Conservation (phyloP, 2,797 vertebrate species). For the Coreius guichenoti region DNA sequence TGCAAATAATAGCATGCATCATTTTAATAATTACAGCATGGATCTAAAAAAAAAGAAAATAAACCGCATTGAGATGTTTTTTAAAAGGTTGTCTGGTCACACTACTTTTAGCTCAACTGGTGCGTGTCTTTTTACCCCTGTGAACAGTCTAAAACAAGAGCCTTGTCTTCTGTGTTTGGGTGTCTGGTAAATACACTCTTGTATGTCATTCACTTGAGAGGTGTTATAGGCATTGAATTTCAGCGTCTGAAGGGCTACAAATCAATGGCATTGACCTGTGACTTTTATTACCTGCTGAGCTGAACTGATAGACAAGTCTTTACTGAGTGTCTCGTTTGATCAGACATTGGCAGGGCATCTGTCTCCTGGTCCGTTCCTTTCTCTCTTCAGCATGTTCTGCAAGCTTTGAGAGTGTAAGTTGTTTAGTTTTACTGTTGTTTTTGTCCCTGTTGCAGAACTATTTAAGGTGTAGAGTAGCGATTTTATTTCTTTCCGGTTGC, state of each 20-base stretch:
- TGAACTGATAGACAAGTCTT: slow-evolving; percentile 61
- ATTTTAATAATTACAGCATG: background rate
- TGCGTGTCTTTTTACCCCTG: slow-evolving; percentile 23
- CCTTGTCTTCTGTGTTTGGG: slow-evolving; percentile 44
- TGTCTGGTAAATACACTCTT: slow-evolving; percentile 52
- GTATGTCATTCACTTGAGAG: slow-evolving; percentile 48
- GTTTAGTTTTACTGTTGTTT: slow-evolving; percentile 23
- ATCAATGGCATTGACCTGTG: slow-evolving; percentile 72
- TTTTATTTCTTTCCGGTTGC: slow-evolving; percentile 17
- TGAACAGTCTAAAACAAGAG: slow-evolving; percentile 48
- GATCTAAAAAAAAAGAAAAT: background rate
- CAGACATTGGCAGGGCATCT: slow-evolving; percentile 42
- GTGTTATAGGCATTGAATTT: slow-evolving; percentile 67
- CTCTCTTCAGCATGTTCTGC: background rate
- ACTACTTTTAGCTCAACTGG: slow-evolving; percentile 30
- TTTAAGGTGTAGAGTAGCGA: slow-evolving; percentile 15
- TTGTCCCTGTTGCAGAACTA: background rate
- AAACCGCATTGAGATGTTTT: background rate
- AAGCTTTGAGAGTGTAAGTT: slow-evolving; percentile 1
- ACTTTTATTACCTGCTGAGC: slow-evolving; percentile 65
- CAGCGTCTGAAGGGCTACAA: slow-evolving; percentile 67
- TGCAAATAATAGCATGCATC: background rate
- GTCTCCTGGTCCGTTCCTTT: slow-evolving; percentile 1
- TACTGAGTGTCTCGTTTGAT: slow-evolving; percentile 60
- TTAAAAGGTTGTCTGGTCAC: background rate